Evolutionary conservation across 2,113 vertebrate genomes (phyloP).

Genomic region (Cygnus atratus): DNA sequence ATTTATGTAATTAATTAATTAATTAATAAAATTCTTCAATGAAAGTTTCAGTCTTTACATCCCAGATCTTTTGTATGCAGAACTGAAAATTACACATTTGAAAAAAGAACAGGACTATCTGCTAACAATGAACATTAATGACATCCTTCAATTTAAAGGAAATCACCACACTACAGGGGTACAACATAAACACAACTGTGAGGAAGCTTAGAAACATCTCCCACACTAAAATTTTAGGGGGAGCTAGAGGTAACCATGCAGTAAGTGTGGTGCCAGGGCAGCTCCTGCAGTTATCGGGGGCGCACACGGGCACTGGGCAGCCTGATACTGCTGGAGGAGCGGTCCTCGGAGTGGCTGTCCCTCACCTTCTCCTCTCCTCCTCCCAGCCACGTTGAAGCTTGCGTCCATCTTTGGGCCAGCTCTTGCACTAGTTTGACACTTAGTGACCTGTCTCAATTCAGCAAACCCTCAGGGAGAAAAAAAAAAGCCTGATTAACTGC

Average conservation of each 20-base stretch:
- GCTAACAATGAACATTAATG: background rate
- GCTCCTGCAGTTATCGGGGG: background rate
- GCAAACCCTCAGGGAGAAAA: background rate
- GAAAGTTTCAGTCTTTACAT: background rate
- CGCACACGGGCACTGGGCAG: fast-evolving
- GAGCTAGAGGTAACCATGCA: background rate
- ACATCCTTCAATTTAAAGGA: background rate
- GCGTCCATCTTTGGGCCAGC: background rate
- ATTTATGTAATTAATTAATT: background rate
- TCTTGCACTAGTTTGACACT: background rate
- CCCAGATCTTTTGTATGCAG: background rate
- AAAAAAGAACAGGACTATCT: background rate
- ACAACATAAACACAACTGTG: background rate
- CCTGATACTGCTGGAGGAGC: background rate
- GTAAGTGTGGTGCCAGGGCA: fast-evolving
- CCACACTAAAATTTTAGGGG: background rate
- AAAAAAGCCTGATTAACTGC: background rate
- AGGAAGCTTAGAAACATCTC: background rate
- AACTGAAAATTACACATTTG: background rate
- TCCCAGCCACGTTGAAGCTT: background rate
- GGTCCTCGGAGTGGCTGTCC: no score
- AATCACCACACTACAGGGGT: background rate
- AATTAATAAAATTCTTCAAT: background rate
- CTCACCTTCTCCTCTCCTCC: background rate
- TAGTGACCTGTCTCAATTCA: background rate